Evolutionary conservation across 2,888 invertebrate species (phyloP).

Genomic region (Cataglyphis livida): DNA sequence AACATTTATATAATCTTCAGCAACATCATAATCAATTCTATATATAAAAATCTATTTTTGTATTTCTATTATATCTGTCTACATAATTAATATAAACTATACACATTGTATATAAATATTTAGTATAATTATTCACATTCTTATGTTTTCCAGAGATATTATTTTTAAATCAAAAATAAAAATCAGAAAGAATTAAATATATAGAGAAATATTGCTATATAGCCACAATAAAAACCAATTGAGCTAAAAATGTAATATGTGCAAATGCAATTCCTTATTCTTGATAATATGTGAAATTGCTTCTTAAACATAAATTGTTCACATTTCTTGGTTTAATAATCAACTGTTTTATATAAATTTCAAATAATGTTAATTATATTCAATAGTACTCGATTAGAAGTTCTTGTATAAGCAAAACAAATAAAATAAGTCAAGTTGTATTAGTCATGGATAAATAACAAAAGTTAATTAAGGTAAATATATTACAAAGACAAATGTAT

Average conservation of each 20-base stretch:
- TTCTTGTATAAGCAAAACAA: constrained; percentile 49
- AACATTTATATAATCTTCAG: constrained; percentile 45
- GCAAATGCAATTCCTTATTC: constrained; percentile 44
- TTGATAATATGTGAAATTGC: constrained; percentile 4
- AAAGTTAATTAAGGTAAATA: constrained; percentile 44
- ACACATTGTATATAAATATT: not conserved
- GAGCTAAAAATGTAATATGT: constrained; percentile 45
- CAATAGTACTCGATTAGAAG: constrained; percentile 18
- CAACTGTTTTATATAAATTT: constrained; percentile 14
- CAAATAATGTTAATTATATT: not conserved
- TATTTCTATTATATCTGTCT: constrained; percentile 6
- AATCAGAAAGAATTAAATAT: constrained; percentile 28
- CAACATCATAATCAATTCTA: constrained; percentile 45
- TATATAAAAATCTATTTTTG: constrained; percentile 8
- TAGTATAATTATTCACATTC: constrained; percentile 13
- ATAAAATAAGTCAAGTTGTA: constrained; percentile 27
- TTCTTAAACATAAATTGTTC: constrained; percentile 13
- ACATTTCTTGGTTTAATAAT: constrained; percentile 13
- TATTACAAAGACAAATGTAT: constrained; percentile 51
- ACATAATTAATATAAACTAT: constrained; percentile 17
- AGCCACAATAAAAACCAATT: constrained; percentile 35
- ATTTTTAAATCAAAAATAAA: constrained; percentile 32
- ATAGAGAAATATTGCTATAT: constrained; percentile 15
- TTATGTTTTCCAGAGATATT: constrained; percentile 36
- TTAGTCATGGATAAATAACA: constrained; percentile 48